These are phyloP conservation scores for Stenurella melanura DNA, from an alignment of 2,888 invertebrate genomes.

Conservation along the genomic window DNA sequence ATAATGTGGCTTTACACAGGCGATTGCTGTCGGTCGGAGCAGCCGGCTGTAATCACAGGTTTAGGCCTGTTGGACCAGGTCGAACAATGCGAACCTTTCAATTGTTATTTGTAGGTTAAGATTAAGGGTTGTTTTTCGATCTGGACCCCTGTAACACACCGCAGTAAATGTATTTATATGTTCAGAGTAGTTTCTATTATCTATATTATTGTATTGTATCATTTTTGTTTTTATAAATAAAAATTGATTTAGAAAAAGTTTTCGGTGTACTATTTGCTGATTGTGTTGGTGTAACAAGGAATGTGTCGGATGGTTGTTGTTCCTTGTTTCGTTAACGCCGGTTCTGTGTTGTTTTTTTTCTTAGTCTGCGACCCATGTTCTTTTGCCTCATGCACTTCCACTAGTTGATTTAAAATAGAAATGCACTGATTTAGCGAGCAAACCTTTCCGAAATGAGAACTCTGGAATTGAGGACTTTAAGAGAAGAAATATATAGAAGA, in stretches of 20 bases:
- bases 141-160: slow-evolving; percentile 64
- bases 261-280: neutral
- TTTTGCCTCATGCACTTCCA: neutral
- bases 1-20: slow-evolving; percentile 71
- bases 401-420: neutral
- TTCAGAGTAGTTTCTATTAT: slow-evolving; percentile 58
- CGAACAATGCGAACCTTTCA: slow-evolving; percentile 44
- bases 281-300: slow-evolving; percentile 10
- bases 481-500: too few relatives aligned
- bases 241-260: slow-evolving; percentile 34
- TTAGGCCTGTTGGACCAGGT: slow-evolving; percentile 61
- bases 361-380: neutral
- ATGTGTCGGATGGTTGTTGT: neutral
- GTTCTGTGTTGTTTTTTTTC: slow-evolving; percentile 21
- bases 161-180: slow-evolving; percentile 65
- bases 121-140: slow-evolving; percentile 44
- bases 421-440: neutral
- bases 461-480: too few relatives aligned
- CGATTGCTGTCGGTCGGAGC: slow-evolving; percentile 67
- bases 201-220: slow-evolving; percentile 47
- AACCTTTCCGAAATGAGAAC: neutral
- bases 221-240: slow-evolving; percentile 45
- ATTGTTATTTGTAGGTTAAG: slow-evolving; percentile 24
- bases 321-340: neutral
- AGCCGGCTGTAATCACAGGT: slow-evolving; percentile 62